These are phyloP conservation scores for Poecilia latipinna DNA, from an alignment of 2,113 vertebrate species.

Conservation along the genomic window DNA sequence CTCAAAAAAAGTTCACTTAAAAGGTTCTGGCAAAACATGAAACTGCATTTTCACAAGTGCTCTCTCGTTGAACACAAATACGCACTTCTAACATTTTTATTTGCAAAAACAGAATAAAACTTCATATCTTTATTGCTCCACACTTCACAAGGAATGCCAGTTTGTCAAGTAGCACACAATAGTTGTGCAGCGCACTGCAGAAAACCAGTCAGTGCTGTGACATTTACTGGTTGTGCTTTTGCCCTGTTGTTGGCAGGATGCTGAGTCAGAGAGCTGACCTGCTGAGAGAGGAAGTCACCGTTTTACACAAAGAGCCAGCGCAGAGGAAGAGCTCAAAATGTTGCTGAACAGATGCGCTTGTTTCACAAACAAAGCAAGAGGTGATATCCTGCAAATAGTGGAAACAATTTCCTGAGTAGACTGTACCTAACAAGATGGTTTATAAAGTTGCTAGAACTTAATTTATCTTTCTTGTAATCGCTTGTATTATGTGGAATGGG, in stretches of 20 bases:
- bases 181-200: background rate
- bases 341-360: slow-evolving; percentile 75
- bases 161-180: background rate
- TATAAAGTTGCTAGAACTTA: background rate
- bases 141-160: background rate
- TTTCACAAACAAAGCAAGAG: background rate
- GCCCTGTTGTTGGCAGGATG: slow-evolving; percentile 74
- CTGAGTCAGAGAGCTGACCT: slow-evolving; percentile 76
- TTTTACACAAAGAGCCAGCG: slow-evolving; percentile 58
- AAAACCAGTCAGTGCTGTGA: background rate
- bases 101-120: background rate
- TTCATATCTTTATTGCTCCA: background rate
- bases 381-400: slow-evolving; percentile 1
- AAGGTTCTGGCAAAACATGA: background rate
- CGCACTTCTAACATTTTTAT: background rate
- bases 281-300: slow-evolving; percentile 54
- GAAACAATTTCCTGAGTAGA: background rate
- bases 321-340: slow-evolving; percentile 81
- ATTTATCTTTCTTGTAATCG: slow-evolving; percentile 1
- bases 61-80: background rate
- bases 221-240: slow-evolving; percentile 6
- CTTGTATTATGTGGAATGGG: background rate
- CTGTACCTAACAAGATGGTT: background rate
- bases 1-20: too few relatives aligned
- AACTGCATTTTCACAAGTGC: background rate